A percentile compares a stretch with the other conserved stretches of the same genome.
phyloP scores from a whole-genome alignment of 2,888 invertebrate genomes.

The Ectropis crepuscularia region DNA sequence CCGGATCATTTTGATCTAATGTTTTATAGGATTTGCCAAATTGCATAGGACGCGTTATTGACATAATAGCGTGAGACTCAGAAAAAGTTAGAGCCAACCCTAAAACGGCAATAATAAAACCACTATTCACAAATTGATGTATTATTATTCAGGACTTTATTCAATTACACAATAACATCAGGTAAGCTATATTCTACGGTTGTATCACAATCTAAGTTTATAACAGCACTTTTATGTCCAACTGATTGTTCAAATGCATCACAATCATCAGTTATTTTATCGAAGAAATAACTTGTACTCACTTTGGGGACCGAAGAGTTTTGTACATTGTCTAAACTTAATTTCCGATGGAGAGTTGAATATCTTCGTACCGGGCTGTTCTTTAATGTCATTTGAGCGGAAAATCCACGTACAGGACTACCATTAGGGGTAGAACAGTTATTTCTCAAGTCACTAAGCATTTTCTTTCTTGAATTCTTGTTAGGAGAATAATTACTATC shows the following conservation, averaged over 20 bases:
- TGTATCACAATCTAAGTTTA: slow-evolving; percentile 57
- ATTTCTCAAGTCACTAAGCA: slow-evolving; percentile 55
- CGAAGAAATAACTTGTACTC: slow-evolving; percentile 84
- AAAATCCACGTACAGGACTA: slow-evolving; percentile 53
- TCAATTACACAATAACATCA: slow-evolving; percentile 57
- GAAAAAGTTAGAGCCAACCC: no score
- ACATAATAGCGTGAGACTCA: no score
- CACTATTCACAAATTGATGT: not conserved
- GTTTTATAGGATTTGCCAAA: no score
- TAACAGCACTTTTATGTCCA: slow-evolving; percentile 61
- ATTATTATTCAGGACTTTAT: slow-evolving; percentile 5
- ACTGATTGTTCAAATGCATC: slow-evolving; percentile 87
- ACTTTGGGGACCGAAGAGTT: slow-evolving; percentile 53
- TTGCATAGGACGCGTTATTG: no score
- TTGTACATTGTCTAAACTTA: slow-evolving; percentile 49
- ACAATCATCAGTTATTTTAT: slow-evolving; percentile 71
- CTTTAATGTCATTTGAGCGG: slow-evolving; percentile 30
- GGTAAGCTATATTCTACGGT: slow-evolving; percentile 71
- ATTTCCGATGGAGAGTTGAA: slow-evolving; percentile 42
- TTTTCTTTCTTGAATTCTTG: slow-evolving; percentile 53
- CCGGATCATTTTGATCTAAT: no score
- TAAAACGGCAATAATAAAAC: no score
- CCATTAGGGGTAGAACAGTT: slow-evolving; percentile 73
- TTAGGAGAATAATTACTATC: slow-evolving; percentile 57
- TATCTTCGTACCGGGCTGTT: slow-evolving; percentile 19